Evolutionary conservation across 2,113 vertebrate genomes (phyloP), one percentile per base, ranked within the genome.

Genomic region (Stigmatopora argus): DNA sequence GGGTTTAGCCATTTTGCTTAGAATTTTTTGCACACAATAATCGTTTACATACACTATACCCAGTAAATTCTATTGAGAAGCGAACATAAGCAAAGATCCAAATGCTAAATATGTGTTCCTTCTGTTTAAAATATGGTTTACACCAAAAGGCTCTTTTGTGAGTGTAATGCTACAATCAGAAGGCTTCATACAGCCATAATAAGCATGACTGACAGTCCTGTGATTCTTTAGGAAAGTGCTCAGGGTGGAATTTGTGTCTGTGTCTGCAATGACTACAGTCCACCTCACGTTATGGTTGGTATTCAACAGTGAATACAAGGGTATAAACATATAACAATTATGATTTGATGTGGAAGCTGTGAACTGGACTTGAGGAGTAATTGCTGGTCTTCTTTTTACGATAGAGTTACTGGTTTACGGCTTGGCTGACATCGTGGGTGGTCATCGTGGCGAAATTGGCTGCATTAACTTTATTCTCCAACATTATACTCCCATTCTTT

Each of bases 341-440:
- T 66, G 67, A 62, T 70, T 62, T 66, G 75, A 63, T 67, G 53
- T 59, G 46, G 69, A 63, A 62, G 78, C 69, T 77, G 70, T 19
- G 34, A 70, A 63, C 63, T 19, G 26, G 74, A 46, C 49, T 55
- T 58, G 60, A 52, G 51, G 63, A 75, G 68, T 78, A 79, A 73
- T 86, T 82, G 34, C 47, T 65, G 66, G 68, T 66, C 62, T 44
- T 49, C 3, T 31, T 51, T 55, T 69, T 65, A 19, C 10, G 69
- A 67, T 65, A 70, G 67, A 69, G 21, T 68, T 57, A 52, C 47
- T 60, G 47, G 26, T 65, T n/a, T n/a, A n/a, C 65, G 21, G 63
- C 52, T 57, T 23, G 63, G 65, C 53, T 1, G 44, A 66, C 60
- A 52, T 71, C 46, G 63, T 64, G 60, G 72, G 57, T 74, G 64